Evolutionary conservation across 2,797 vertebrate genomes (phyloP), one percentile per base, ranked within the genome.

Genomic region (Sandelia bainsii): DNA sequence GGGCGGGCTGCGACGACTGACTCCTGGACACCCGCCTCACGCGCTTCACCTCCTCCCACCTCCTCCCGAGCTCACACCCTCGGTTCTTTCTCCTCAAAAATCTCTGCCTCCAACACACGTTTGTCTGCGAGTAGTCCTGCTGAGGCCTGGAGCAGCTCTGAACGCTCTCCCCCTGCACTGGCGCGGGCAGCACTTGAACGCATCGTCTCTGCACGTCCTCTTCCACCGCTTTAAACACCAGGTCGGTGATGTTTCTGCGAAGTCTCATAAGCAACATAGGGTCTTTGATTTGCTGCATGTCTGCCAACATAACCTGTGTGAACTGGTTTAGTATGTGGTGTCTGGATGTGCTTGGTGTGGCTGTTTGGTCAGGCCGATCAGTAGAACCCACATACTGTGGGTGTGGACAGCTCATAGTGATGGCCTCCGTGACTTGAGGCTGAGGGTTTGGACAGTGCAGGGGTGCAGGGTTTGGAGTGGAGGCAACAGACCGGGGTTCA

Each of bases 271-370:
- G 80, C 45, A 84, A 58, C 57, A 87, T 8, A 0, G 69, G 77
- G 62, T 89, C 79, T 77, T 62, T 62, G 22, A 87, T 85, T 5
- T 81, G 81, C 22, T 8, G 57, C 85, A 89, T 89, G 12, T 86
- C 83, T 0, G 77, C 69, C 59, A 89, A 19, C 81, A 87, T 86
- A 0, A 89, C 77, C 67, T 84, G 72, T 2, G 68, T 29, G 22
- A 85, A 87, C 67, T 83, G 80, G 22, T 59, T 57, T 0, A 85
- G 53, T 8, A 87, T 8, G 37, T 65, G 10, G 1, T 40, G 56
- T 45, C 22, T 69, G 20, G 75, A 3, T 16, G 57, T 0, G n/a
- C 44, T 56, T 3, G 34, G 51, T 40, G 52, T 37, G 6, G 34
- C 10, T 1, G 51, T n/a, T 22, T 46, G 71, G 5, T 60, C 52